Conservation (phyloP, 53 echinoderm and acorn worm genomes). For the Astropecten irregularis region DNA sequence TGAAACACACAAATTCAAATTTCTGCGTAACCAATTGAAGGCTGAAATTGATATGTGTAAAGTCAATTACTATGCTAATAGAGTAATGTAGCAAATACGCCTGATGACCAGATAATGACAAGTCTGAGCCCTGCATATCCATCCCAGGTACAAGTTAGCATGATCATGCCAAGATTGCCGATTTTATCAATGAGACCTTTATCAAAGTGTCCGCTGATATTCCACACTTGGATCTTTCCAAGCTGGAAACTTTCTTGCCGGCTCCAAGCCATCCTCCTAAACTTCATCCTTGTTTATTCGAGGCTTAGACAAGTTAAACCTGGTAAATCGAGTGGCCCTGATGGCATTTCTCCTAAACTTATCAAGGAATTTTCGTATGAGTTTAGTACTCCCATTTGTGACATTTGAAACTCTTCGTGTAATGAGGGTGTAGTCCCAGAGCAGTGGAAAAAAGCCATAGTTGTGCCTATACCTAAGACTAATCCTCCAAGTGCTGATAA, state of each 20-base stretch:
- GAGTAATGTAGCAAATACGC: constrained; percentile 23
- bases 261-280: constrained; percentile 17
- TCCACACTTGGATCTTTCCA: constrained; percentile 6
- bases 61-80: constrained; percentile 32
- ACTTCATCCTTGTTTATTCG: constrained; percentile 28
- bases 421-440: background rate
- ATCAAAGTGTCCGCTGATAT: constrained; percentile 13
- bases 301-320: constrained; percentile 4
- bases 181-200: constrained; percentile 8
- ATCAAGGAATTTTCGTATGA: constrained; percentile 19
- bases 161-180: constrained; percentile 27
- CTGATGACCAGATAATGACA: constrained; percentile 33
- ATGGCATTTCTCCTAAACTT: constrained; percentile 22
- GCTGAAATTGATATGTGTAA: constrained; percentile 4
- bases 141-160: constrained; percentile 34
- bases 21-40: background rate
- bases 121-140: constrained; percentile 4
- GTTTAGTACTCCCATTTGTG: constrained; percentile 1
- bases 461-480: background rate
- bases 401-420: constrained; percentile 4
- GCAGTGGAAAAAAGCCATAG: constrained; percentile 8
- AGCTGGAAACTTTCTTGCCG: constrained; percentile 8
- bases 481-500: background rate
- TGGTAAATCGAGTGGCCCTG: constrained; percentile 34
- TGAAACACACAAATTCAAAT: background rate